These are phyloP conservation scores for Exocentrus adspersus DNA, from an alignment of 2,888 invertebrate species.

Conservation along the genomic window DNA sequence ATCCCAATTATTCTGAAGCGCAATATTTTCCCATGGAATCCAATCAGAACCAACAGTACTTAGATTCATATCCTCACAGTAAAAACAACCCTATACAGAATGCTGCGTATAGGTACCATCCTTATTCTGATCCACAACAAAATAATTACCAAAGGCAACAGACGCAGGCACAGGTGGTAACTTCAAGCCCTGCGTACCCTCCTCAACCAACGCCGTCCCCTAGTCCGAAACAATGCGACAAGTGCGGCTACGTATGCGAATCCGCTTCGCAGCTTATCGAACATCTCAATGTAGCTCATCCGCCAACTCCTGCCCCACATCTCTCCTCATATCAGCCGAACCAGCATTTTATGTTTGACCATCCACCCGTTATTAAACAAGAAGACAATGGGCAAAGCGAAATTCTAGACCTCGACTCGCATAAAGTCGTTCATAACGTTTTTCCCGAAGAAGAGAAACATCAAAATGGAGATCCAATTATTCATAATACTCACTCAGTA, in stretches of 20 bases:
- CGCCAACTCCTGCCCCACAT: constrained; percentile 56
- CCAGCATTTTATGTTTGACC: constrained; percentile 61
- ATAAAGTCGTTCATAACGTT: constrained; percentile 80
- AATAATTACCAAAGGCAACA: constrained; percentile 64
- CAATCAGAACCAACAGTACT: constrained; percentile 58
- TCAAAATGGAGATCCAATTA: constrained; percentile 50
- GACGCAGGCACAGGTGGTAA: constrained; percentile 57
- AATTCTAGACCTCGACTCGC: constrained; percentile 87
- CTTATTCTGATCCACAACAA: constrained; percentile 62
- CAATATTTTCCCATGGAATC: constrained; percentile 57
- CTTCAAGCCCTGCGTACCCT: constrained; percentile 68
- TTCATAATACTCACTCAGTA: constrained; percentile 64
- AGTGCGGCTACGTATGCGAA: constrained; percentile 83
- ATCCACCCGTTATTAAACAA: constrained; percentile 68
- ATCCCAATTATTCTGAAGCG: constrained; percentile 47
- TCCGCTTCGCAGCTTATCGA: constrained; percentile 79
- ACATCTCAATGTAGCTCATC: constrained; percentile 77
- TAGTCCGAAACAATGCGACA: constrained; percentile 82
- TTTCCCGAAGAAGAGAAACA: constrained; percentile 64
- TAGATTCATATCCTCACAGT: constrained; percentile 58
- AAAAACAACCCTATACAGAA: constrained; percentile 52
- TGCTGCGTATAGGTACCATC: constrained; percentile 60
- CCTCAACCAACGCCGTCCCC: constrained; percentile 78
- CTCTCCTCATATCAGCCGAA: constrained; percentile 59
- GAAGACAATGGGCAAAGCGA: constrained; percentile 81